These are phyloP conservation scores for Botrylloides violaceus DNA, from an alignment of 23 tunicate species.

Conservation along the genomic window DNA sequence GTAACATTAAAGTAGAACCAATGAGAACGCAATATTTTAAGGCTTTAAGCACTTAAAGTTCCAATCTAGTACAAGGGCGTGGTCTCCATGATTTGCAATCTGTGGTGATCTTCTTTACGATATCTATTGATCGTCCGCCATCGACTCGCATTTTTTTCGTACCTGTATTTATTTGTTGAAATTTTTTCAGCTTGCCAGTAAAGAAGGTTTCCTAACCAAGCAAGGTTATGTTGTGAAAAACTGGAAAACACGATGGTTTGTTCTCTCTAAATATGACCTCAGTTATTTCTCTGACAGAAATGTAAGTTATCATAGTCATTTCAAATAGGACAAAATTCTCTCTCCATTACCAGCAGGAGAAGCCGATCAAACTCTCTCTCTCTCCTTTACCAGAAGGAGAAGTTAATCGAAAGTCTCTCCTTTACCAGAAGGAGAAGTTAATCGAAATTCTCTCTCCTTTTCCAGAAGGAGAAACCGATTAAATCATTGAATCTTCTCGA, in stretches of 20 bases:
- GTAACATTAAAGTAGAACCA: no score
- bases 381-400: constrained; percentile 44
- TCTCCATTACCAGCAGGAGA: constrained; percentile 42
- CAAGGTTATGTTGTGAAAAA: constrained; percentile 76
- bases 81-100: no score
- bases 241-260: constrained; percentile 97
- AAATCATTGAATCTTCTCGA: constrained; percentile 65
- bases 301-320: no score
- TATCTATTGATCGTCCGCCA: no score
- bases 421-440: constrained; percentile 63
- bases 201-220: constrained; percentile 92
- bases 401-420: constrained; percentile 40
- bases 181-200: constrained; percentile 60
- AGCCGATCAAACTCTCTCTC: constrained; percentile 64
- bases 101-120: no score
- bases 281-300: constrained; percentile 78
- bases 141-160: no score
- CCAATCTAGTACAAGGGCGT: no score
- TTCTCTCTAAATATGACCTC: constrained; percentile 64
- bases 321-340: no score
- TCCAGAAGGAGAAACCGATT: constrained; percentile 82
- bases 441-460: constrained; percentile 27
- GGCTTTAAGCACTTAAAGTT: no score
- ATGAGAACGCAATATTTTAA: no score
- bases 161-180: no score